phyloP scores from a whole-genome alignment of 1,140 invertebrate species.

The Hylaeus volcanicus region DNA sequence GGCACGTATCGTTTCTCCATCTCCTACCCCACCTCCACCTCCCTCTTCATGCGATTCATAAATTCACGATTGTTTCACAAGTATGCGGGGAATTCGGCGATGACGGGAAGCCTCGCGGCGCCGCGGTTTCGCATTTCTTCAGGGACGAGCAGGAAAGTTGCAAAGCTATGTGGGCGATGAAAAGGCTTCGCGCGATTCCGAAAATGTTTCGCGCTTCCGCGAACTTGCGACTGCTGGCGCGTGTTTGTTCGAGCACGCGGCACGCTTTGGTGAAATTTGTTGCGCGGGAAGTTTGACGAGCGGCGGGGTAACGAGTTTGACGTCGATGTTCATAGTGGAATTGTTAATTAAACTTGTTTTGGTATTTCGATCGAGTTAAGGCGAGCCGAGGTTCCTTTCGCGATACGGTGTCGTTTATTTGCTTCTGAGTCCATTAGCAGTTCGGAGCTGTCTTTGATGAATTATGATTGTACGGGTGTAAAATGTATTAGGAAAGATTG shows the following conservation, averaged over 20 bases:
- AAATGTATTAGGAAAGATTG: too few species aligned
- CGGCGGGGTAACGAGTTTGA: too few species aligned
- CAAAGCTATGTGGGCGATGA: conserved; percentile 22
- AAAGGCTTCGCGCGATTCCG: conserved; percentile 4
- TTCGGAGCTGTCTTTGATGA: too few species aligned
- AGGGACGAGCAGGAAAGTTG: not conserved
- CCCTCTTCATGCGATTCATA: not conserved
- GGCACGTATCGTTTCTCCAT: too few species aligned
- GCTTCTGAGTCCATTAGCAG: too few species aligned
- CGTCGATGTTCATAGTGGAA: not conserved
- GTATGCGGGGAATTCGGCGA: conserved; percentile 27
- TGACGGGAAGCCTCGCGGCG: not conserved
- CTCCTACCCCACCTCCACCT: too few species aligned
- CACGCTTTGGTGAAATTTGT: not conserved
- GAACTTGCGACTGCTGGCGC: not conserved
- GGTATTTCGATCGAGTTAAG: too few species aligned
- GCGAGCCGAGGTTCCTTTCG: too few species aligned
- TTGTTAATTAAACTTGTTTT: not conserved
- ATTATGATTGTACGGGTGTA: too few species aligned
- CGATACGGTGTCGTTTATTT: too few species aligned
- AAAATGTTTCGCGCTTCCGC: not conserved
- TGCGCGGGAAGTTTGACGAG: not conserved
- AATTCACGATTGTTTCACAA: conserved; percentile 35
- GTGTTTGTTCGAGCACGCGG: not conserved
- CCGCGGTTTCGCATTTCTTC: conserved; percentile 23